Conservation (phyloP, 2,888 invertebrate species). For the Melangyna quadrimaculata region DNA sequence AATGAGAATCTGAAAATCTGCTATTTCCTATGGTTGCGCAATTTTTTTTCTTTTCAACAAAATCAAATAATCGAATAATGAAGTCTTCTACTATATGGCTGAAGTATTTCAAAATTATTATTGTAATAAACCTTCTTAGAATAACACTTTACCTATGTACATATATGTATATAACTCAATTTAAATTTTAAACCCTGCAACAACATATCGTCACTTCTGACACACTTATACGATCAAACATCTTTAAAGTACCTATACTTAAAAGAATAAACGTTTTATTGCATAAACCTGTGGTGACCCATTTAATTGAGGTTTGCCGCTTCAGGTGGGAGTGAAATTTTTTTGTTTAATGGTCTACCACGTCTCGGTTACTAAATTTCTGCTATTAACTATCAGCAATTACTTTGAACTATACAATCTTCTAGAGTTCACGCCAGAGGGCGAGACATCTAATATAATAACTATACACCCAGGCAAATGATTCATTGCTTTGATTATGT, state of each 20-base stretch:
- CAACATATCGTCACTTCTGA: background rate
- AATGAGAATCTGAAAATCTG: too few relatives aligned
- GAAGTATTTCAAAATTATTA: too few relatives aligned
- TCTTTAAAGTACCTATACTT: too few relatives aligned
- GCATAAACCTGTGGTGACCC: slow-evolving; percentile 41
- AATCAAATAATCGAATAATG: too few relatives aligned
- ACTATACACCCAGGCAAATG: background rate
- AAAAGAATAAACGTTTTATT: slow-evolving; percentile 30
- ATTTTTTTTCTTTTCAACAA: too few relatives aligned
- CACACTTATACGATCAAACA: background rate
- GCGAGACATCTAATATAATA: slow-evolving; percentile 14
- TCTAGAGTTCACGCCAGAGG: slow-evolving; percentile 6
- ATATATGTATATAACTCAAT: too few relatives aligned
- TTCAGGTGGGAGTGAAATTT: slow-evolving; percentile 29
- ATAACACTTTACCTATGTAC: too few relatives aligned
- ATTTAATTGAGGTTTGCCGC: slow-evolving; percentile 12
- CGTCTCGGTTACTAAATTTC: slow-evolving; percentile 50
- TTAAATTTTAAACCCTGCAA: too few relatives aligned
- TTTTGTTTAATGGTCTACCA: background rate
- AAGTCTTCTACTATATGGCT: too few relatives aligned
- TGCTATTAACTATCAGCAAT: slow-evolving; percentile 42
- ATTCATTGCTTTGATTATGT: background rate
- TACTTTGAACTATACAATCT: slow-evolving; percentile 45
- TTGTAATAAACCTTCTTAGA: too few relatives aligned
- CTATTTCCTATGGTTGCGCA: too few relatives aligned